Evolutionary conservation across 2,888 invertebrate genomes (phyloP).

Genomic region (Epistrophe grossulariae): DNA sequence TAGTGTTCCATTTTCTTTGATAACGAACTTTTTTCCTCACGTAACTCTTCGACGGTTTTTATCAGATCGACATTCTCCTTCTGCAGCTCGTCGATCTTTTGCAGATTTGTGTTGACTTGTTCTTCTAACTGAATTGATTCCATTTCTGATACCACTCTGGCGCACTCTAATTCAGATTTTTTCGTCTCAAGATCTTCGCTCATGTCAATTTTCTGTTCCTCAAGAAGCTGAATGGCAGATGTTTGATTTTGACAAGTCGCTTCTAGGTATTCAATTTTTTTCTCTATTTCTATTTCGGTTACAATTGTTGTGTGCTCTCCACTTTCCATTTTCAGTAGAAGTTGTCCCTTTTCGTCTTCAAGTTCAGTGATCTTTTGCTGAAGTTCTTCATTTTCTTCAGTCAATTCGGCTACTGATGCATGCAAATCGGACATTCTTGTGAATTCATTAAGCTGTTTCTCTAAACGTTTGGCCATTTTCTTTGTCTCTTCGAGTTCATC

Average conservation of each 20-base stretch:
- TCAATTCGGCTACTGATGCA: slow-evolving; percentile 87
- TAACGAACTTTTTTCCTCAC: slow-evolving; percentile 87
- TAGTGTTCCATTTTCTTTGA: slow-evolving; percentile 87
- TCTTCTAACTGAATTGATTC: slow-evolving; percentile 92
- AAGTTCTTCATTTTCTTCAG: slow-evolving; percentile 86
- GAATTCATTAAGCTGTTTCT: slow-evolving; percentile 89
- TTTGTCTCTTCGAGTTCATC: slow-evolving; percentile 90
- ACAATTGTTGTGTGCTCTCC: slow-evolving; percentile 84
- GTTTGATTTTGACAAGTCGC: slow-evolving; percentile 80
- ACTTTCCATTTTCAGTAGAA: slow-evolving; percentile 93
- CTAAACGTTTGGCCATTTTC: slow-evolving; percentile 91
- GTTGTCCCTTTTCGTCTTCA: slow-evolving; percentile 95
- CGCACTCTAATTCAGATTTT: slow-evolving; percentile 87
- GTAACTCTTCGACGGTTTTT: slow-evolving; percentile 85
- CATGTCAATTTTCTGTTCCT: slow-evolving; percentile 88
- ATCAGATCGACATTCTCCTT: slow-evolving; percentile 77
- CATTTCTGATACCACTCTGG: slow-evolving; percentile 91
- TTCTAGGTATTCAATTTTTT: slow-evolving; percentile 76
- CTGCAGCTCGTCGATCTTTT: slow-evolving; percentile 84
- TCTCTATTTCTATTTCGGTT: slow-evolving; percentile 75
- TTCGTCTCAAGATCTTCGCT: slow-evolving; percentile 86
- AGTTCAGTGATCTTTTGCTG: slow-evolving; percentile 92
- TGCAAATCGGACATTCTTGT: slow-evolving; percentile 88
- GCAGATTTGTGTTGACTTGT: slow-evolving; percentile 86
- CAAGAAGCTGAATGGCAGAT: slow-evolving; percentile 81